Evolutionary conservation across 2,797 vertebrate species (phyloP).

Genomic region (Synanceia verrucosa): DNA sequence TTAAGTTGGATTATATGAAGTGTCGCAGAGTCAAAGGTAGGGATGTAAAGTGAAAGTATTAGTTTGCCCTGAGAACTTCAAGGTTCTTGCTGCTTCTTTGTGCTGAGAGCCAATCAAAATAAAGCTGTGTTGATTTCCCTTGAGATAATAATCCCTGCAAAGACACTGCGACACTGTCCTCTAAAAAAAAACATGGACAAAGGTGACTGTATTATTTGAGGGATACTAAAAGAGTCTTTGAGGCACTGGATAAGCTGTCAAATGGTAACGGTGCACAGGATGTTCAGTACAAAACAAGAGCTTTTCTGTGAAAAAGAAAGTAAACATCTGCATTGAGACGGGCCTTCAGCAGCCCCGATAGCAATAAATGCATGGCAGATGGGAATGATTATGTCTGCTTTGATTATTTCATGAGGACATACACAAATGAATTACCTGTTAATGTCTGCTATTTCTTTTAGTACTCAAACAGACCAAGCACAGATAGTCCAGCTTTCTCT

Average conservation of each 20-base stretch:
- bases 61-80: constrained; percentile 45
- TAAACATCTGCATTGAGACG: constrained; percentile 1
- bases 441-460: constrained; percentile 33
- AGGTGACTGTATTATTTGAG: constrained; percentile 35
- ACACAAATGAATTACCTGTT: constrained; percentile 44
- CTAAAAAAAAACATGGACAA: neutral
- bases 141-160: constrained; percentile 41
- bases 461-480: neutral
- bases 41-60: constrained; percentile 14
- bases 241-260: too few relatives aligned
- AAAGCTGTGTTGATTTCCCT: constrained; percentile 52
- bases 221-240: constrained; percentile 12
- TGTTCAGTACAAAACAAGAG: neutral
- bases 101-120: constrained; percentile 49
- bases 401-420: constrained; percentile 44
- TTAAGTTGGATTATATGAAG: constrained; percentile 6
- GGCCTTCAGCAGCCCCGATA: neutral
- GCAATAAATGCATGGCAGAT: constrained; percentile 35
- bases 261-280: too few relatives aligned
- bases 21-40: neutral
- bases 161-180: constrained; percentile 1
- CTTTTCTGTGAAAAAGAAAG: neutral
- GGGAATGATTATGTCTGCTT: constrained; percentile 42
- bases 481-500: neutral
- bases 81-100: constrained; percentile 43